These are phyloP conservation scores for Diaprepes abbreviatus DNA, from an alignment of 2,888 invertebrate species.

Conservation along the genomic window DNA sequence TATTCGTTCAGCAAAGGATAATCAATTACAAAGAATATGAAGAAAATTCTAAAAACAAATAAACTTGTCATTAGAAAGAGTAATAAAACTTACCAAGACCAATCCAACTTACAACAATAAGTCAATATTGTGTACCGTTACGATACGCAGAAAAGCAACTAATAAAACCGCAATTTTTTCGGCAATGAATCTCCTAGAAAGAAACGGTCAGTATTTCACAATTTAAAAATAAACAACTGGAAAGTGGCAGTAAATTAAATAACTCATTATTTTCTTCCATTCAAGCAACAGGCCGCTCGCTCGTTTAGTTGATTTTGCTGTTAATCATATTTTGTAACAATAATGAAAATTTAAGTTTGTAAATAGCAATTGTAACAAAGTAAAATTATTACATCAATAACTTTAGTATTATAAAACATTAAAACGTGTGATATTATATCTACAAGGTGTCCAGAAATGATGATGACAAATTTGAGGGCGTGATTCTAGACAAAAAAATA, in stretches of 20 bases:
- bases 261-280: neutral
- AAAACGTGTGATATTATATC: no score
- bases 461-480: no score
- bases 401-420: no score
- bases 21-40: neutral
- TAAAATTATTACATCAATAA: no score
- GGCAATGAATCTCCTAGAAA: neutral
- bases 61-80: neutral
- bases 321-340: no score
- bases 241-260: neutral
- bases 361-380: no score
- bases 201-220: constrained; percentile 6
- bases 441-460: no score
- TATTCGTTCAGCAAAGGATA: neutral
- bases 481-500: no score
- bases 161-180: constrained; percentile 2
- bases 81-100: constrained; percentile 3
- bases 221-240: neutral
- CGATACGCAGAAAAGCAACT: neutral
- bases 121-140: neutral
- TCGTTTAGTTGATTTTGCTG: neutral
- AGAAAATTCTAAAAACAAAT: neutral
- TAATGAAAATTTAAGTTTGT: no score
- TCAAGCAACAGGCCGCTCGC: neutral
- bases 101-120: constrained; percentile 4